Evolutionary conservation across 2,888 invertebrate genomes (phyloP), one percentile per base, ranked within the genome.

Genomic region (Lobophora halterata): DNA sequence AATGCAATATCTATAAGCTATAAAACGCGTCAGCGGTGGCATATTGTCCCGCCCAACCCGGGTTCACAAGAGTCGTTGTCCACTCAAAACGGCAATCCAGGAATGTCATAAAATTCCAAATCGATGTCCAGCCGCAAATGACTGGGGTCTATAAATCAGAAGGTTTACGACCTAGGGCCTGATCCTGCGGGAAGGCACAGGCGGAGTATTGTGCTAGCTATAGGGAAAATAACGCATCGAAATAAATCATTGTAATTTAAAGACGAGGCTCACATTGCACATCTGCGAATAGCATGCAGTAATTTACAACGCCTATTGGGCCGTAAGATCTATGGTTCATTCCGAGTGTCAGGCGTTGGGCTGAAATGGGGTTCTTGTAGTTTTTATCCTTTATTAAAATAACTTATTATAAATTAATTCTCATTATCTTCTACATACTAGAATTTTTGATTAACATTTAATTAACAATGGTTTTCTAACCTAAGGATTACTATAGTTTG

Each of bases 191-290:
- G 61, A 65, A 59, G 49, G 27, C 3, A 8, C 10, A 3, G 43
- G 42, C 55, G 40, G 57, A 61, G 58, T 61, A 50, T 51, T 39
- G 40, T 42, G 43, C 32, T 48, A 39, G 41, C 62, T 58, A 58
- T 55, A 56, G 52, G 58, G 61, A 47, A 47, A 49, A 52, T 49
- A 47, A 47, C 46, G 33, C 50, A 41, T 43, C 30, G 42, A 55
- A 49, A 61, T 66, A 71, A 71, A 71, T 72, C 64, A 66, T 61
- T 58, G 57, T 69, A 65, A 70, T 75, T 70, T 68, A 73, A 59
- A 54, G 56, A 39, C 31, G 32, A 46, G 43, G 37, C 49, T 64
- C 56, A 59, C 52, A 50, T 57, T 51, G 50, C 47, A 45, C 52
- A 45, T 46, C 39, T 32, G 32, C 11, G 42, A 46, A 46, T 41